Percentiles rank a stretch among this genome's conserved stretches.
Conservation (phyloP, 2,888 invertebrate genomes). For the Chrysolina haemoptera region DNA sequence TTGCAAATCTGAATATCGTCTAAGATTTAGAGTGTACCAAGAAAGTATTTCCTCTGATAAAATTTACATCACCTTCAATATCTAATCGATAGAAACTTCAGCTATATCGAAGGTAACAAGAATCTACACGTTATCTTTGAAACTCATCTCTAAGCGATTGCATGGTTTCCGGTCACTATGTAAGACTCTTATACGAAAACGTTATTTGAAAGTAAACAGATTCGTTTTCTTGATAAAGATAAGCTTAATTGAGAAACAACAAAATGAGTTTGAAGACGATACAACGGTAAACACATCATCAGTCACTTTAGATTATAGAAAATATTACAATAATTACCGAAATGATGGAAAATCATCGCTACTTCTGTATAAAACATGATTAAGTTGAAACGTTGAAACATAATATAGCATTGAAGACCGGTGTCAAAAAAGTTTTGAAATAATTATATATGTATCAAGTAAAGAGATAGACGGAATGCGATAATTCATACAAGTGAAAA, state of each 20-base stretch:
- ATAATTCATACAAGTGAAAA: too few relatives aligned
- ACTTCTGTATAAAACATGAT: too few relatives aligned
- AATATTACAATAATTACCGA: background rate
- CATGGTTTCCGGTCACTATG: conserved; percentile 5
- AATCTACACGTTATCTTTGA: background rate
- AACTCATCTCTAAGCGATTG: conserved; percentile 4
- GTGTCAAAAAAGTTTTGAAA: too few relatives aligned
- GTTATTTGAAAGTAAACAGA: conserved; percentile 12
- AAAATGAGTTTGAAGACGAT: background rate
- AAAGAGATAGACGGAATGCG: too few relatives aligned
- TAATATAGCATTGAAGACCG: too few relatives aligned
- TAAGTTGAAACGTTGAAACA: background rate
- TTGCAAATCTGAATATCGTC: background rate
- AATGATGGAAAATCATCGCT: too few relatives aligned
- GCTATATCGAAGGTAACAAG: background rate
- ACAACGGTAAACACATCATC: background rate
- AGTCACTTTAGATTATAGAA: background rate
- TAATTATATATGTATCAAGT: too few relatives aligned
- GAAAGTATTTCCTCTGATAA: background rate
- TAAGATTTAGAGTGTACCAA: background rate
- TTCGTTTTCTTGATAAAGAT: background rate
- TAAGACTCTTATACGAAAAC: background rate
- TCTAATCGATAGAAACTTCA: conserved; percentile 3
- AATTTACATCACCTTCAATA: background rate
- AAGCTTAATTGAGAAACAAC: conserved; percentile 7